Conservation (phyloP, 2,888 invertebrate genomes). For the Odontothrips loti region DNA sequence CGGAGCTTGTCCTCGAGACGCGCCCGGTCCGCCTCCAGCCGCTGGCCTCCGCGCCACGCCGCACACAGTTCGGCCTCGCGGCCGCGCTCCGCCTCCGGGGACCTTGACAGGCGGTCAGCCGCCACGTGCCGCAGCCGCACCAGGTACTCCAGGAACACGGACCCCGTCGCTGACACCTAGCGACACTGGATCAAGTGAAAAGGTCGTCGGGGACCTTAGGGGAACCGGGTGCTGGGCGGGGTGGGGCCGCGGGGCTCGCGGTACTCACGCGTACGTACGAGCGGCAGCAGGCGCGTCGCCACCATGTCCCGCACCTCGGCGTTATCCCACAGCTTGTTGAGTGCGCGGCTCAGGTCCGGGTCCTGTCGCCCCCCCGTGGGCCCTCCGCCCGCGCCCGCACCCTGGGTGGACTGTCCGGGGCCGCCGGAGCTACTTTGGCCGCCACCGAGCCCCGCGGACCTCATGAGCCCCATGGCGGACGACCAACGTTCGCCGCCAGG, state of each 20-base stretch:
- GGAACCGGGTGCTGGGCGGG: no score
- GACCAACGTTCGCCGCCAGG: background rate
- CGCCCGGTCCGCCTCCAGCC: background rate
- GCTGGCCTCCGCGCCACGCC: conserved; percentile 13
- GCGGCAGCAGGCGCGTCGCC: background rate
- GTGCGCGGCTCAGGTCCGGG: background rate
- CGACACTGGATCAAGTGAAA: background rate
- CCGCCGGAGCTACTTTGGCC: background rate
- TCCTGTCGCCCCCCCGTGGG: background rate
- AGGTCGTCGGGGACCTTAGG: background rate
- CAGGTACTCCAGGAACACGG: conserved; percentile 24
- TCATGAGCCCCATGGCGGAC: background rate
- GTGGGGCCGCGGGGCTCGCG: background rate
- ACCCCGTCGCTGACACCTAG: background rate
- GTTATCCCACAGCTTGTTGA: conserved; percentile 1
- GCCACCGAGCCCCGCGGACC: background rate
- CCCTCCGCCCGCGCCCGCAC: background rate
- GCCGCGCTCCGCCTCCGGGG: background rate
- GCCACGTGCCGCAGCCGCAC: background rate
- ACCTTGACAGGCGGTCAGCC: background rate
- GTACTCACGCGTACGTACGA: background rate
- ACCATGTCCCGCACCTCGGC: conserved; percentile 2
- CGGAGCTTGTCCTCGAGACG: conserved; percentile 14
- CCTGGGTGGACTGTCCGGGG: no score
- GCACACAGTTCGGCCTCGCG: conserved; percentile 15